phyloP scores from a whole-genome alignment of 2,888 invertebrate species.

The Cryptophagus acutangulus region DNA sequence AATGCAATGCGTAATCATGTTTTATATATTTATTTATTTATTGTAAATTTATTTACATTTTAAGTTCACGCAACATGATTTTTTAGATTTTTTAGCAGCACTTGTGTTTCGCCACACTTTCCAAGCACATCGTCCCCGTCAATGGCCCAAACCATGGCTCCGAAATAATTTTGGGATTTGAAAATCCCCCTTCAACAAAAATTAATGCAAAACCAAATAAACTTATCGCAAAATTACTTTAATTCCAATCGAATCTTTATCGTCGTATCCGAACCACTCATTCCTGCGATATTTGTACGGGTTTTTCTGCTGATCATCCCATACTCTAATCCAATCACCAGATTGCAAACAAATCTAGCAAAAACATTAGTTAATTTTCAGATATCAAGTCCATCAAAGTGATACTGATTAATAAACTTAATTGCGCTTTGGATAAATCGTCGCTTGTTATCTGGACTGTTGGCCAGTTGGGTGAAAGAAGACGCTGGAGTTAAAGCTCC shows the following conservation, averaged over 20 bases:
- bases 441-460: constrained; percentile 22
- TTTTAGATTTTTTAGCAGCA: constrained; percentile 23
- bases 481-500: constrained; percentile 28
- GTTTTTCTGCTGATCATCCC: constrained; percentile 23
- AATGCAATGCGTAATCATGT: no score
- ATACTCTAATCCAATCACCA: constrained; percentile 19
- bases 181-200: no score
- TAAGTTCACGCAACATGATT: no score
- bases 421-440: constrained; percentile 28
- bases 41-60: no score
- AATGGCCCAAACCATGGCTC: constrained; percentile 33
- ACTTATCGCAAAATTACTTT: constrained; percentile 14
- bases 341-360: constrained; percentile 20
- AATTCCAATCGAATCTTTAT: constrained; percentile 20
- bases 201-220: no score
- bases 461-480: constrained; percentile 25
- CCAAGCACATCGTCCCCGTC: constrained; percentile 28
- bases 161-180: constrained; percentile 23
- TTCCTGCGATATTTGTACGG: constrained; percentile 20
- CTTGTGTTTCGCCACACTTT: constrained; percentile 26
- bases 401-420: constrained; percentile 25
- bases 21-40: no score
- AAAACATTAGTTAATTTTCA: no score
- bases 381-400: constrained; percentile 34
- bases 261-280: constrained; percentile 24